phyloP scores from a whole-genome alignment of 2,888 invertebrate genomes.

The Xanthostigma xanthostigma region DNA sequence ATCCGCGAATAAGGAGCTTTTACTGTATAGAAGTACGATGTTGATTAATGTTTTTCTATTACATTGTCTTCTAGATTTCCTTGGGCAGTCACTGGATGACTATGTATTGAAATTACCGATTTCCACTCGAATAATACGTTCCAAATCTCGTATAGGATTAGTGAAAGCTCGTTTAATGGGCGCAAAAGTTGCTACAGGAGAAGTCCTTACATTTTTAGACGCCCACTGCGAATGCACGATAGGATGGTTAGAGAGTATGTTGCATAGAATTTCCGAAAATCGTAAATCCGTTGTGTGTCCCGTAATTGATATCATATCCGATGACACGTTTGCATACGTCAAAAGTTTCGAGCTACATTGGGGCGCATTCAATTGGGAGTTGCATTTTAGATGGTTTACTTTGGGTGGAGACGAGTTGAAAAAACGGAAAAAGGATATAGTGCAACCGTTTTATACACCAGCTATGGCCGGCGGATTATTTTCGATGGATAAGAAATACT shows the following conservation, averaged over 20 bases:
- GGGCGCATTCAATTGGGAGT: slow-evolving; percentile 97
- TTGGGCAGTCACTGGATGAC: slow-evolving; percentile 47
- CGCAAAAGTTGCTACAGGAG: slow-evolving; percentile 52
- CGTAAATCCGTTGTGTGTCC: slow-evolving; percentile 58
- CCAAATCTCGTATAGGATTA: slow-evolving; percentile 53
- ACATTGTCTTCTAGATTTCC: slow-evolving; percentile 34
- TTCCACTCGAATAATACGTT: slow-evolving; percentile 47
- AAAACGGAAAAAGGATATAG: slow-evolving; percentile 43
- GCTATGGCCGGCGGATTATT: slow-evolving; percentile 95
- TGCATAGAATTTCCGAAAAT: slow-evolving; percentile 40
- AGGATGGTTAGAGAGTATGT: slow-evolving; percentile 46
- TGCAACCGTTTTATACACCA: slow-evolving; percentile 62
- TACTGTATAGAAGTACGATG: no score
- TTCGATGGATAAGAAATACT: slow-evolving; percentile 70
- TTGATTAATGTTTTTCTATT: no score
- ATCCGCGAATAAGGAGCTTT: no score
- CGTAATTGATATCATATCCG: slow-evolving; percentile 87
- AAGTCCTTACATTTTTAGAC: slow-evolving; percentile 78
- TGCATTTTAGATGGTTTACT: slow-evolving; percentile 82
- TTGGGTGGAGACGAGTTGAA: slow-evolving; percentile 49
- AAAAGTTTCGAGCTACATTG: slow-evolving; percentile 92
- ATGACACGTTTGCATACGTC: slow-evolving; percentile 89
- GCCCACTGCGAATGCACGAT: slow-evolving; percentile 85
- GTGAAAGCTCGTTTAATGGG: slow-evolving; percentile 72
- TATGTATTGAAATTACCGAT: slow-evolving; percentile 48